A percentile compares a stretch with the other conserved stretches of the same genome.
These are phyloP conservation scores for Pegoplata infirma DNA, from an alignment of 2,888 invertebrate species.

Conservation along the genomic window DNA sequence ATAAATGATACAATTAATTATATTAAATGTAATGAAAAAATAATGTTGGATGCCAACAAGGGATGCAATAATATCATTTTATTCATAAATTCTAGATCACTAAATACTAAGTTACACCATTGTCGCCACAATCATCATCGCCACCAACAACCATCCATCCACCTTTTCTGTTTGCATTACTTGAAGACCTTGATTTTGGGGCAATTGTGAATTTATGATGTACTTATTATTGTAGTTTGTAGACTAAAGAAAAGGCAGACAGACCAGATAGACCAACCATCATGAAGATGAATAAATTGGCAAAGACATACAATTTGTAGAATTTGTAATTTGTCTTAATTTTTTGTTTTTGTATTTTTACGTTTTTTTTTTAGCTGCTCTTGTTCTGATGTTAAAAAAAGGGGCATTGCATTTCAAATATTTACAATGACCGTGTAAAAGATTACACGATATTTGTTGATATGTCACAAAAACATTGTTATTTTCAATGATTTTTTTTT, in stretches of 20 bases:
- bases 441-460: slow-evolving; percentile 33
- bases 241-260: slow-evolving; percentile 2
- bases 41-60: slow-evolving; percentile 9
- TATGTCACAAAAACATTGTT: slow-evolving; percentile 10
- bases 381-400: slow-evolving; percentile 47
- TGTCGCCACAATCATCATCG: too few relatives aligned
- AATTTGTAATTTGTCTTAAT: slow-evolving; percentile 45
- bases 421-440: slow-evolving; percentile 60
- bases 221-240: neutral
- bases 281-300: slow-evolving; percentile 42
- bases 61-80: neutral
- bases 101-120: neutral
- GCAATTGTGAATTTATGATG: slow-evolving; percentile 16
- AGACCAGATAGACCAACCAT: slow-evolving; percentile 10
- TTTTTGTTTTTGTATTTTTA: slow-evolving; percentile 16
- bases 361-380: slow-evolving; percentile 22
- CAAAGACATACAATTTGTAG: slow-evolving; percentile 46
- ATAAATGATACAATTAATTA: slow-evolving; percentile 43
- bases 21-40: neutral
- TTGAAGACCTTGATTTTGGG: slow-evolving; percentile 22
- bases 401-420: slow-evolving; percentile 58
- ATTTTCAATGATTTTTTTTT: slow-evolving; percentile 11
- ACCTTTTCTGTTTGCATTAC: slow-evolving; percentile 28
- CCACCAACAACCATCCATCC: neutral
- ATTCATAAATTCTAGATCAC: neutral